Conservation (phyloP, 2,888 invertebrate species). For the Galerucella calmariensis region DNA sequence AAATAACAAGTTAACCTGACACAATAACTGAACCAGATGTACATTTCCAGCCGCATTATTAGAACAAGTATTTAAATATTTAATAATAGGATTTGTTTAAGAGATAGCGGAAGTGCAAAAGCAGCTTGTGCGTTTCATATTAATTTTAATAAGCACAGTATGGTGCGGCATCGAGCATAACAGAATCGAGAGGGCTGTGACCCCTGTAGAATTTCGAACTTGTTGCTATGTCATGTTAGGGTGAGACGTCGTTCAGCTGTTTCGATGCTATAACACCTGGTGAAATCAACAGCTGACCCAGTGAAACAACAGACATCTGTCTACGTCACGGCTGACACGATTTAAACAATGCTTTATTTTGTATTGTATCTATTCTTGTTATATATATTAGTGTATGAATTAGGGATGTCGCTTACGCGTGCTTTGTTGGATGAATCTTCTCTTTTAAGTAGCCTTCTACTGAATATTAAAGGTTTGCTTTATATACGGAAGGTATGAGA, state of each 20-base stretch:
- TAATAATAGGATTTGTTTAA: background rate
- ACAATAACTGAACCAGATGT: too few relatives aligned
- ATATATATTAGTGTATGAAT: conserved; percentile 31
- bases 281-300: conserved; percentile 54
- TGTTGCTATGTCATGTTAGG: conserved; percentile 54
- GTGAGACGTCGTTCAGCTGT: conserved; percentile 50
- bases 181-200: conserved; percentile 44
- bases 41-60: too few relatives aligned
- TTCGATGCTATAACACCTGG: conserved; percentile 51
- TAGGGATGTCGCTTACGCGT: background rate
- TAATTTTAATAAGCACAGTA: conserved; percentile 40
- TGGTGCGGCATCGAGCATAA: conserved; percentile 28
- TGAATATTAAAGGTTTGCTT: background rate
- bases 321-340: conserved; percentile 50
- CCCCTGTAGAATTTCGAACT: conserved; percentile 49
- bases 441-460: background rate
- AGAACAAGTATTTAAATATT: background rate
- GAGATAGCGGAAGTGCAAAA: conserved; percentile 11
- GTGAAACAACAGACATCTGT: conserved; percentile 51
- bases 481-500: background rate
- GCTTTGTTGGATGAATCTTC: background rate
- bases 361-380: conserved; percentile 22
- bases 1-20: too few relatives aligned
- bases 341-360: conserved; percentile 46
- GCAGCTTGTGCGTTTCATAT: conserved; percentile 24